Conservation (phyloP, 2,888 invertebrate genomes). For the Zonitis immaculata region DNA sequence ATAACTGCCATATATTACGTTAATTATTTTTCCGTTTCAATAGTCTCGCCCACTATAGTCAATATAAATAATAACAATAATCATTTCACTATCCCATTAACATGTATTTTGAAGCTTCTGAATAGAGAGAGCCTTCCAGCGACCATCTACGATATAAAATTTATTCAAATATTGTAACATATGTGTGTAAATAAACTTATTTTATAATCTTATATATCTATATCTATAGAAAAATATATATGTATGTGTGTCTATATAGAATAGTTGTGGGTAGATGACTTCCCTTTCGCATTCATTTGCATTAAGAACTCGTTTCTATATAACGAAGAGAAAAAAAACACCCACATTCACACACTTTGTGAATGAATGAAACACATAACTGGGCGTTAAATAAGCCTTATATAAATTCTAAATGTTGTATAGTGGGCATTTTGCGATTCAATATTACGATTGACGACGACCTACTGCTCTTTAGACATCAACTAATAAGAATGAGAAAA, state of each 20-base stretch:
- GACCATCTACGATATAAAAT: conserved; percentile 12
- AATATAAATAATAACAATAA: no score
- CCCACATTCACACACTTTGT: conserved; percentile 33
- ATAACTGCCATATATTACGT: no score
- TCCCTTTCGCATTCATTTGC: conserved; percentile 43
- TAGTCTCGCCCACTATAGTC: no score
- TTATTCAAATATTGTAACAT: conserved; percentile 23
- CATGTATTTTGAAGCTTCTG: conserved; percentile 3
- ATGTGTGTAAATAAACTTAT: conserved; percentile 18
- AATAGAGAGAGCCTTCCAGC: conserved; percentile 6
- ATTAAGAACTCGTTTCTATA: conserved; percentile 35
- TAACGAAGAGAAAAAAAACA: no score
- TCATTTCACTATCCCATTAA: neutral
- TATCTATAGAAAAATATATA: no score
- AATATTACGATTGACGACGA: conserved; percentile 6
- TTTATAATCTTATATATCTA: neutral
- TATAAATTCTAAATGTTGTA: conserved; percentile 15
- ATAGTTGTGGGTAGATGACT: conserved; percentile 40
- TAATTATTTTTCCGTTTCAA: no score
- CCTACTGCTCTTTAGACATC: conserved; percentile 16
- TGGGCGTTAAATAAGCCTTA: conserved; percentile 34
- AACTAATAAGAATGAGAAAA: neutral
- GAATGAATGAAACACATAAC: conserved; percentile 38
- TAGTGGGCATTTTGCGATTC: conserved; percentile 17
- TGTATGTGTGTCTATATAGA: conserved; percentile 11